Percentiles rank a stretch among this genome's conserved stretches.
Conservation (phyloP, 2,113 vertebrate genomes). For the Taxidea taxus region DNA sequence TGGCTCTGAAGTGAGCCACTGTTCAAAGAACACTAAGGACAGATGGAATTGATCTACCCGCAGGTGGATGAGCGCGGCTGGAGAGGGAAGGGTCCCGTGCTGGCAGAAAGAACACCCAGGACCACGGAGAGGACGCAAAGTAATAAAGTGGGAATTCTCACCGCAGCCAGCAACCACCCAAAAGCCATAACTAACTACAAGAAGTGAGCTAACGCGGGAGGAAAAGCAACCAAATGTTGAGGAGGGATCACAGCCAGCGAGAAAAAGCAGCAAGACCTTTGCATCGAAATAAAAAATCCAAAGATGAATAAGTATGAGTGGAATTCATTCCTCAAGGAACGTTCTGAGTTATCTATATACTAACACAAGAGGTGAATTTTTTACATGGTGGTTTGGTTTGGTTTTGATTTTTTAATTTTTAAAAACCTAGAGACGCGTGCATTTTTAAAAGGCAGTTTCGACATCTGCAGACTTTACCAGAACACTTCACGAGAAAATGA, state of each 20-base stretch:
- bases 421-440: background rate
- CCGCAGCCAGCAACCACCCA: background rate
- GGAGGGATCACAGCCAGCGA: background rate
- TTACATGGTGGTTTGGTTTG: background rate
- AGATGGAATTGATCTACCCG: constrained; percentile 29
- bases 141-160: background rate
- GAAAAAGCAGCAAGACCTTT: background rate
- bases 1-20: constrained; percentile 25
- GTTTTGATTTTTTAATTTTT: background rate
- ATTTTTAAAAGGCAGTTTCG: background rate
- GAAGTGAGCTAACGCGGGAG: background rate
- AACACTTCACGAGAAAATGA: background rate
- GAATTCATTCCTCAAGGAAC: background rate
- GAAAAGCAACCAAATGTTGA: background rate
- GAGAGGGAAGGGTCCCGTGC: background rate
- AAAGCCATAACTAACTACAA: background rate
- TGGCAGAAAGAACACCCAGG: background rate
- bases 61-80: background rate
- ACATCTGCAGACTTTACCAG: background rate
- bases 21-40: background rate
- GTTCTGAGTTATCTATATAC: background rate
- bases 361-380: background rate
- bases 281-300: background rate
- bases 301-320: background rate
- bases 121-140: background rate